A percentile compares a stretch with the other conserved stretches of the same genome.
phyloP scores from a whole-genome alignment of 2,797 vertebrate genomes.

The Sandelia bainsii region DNA sequence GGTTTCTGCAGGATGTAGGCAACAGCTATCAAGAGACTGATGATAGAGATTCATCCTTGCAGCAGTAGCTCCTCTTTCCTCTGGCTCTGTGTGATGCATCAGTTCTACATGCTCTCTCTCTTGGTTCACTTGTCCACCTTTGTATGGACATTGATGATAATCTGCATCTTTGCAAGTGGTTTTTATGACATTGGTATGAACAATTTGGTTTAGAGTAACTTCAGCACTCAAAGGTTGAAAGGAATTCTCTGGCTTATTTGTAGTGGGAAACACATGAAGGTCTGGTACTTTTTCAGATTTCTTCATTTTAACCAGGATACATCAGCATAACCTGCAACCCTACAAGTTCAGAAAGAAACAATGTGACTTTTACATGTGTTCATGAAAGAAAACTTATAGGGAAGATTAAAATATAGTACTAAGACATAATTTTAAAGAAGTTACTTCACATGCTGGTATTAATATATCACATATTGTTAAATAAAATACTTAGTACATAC shows the following conservation, averaged over 20 bases:
- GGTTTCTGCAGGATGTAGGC: background rate
- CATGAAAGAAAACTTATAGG: too few species aligned
- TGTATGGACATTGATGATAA: background rate
- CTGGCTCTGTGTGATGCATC: constrained; percentile 10
- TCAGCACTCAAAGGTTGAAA: background rate
- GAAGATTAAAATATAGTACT: too few species aligned
- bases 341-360: constrained; percentile 11
- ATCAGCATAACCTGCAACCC: background rate
- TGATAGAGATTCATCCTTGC: constrained; percentile 1
- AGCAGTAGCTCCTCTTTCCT: background rate
- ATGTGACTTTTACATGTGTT: background rate
- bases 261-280: background rate
- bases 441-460: background rate
- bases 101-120: background rate
- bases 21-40: background rate
- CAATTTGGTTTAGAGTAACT: constrained; percentile 26
- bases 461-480: background rate
- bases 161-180: constrained; percentile 1
- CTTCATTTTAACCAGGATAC: constrained; percentile 41
- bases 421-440: background rate
- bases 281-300: constrained; percentile 31
- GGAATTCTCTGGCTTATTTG: constrained; percentile 4
- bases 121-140: background rate
- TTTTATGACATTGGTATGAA: background rate
- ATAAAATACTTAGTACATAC: background rate